These are phyloP conservation scores for Pogoniulus pusillus DNA, from an alignment of 2,797 vertebrate species.

Conservation along the genomic window DNA sequence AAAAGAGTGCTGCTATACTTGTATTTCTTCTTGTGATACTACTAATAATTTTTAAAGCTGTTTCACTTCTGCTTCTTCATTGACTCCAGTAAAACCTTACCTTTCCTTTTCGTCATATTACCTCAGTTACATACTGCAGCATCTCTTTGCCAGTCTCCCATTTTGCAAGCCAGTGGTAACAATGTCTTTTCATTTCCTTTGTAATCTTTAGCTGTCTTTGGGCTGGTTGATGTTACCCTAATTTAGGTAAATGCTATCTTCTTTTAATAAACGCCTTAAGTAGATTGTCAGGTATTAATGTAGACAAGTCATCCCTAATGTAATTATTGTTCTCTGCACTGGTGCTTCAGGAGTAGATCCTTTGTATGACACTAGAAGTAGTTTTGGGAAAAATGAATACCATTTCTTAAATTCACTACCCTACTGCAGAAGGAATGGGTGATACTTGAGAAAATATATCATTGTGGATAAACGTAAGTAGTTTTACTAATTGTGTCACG, in stretches of 20 bases:
- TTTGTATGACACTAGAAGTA: background rate
- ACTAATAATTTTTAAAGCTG: background rate
- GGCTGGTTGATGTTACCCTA: background rate
- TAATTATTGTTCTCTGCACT: background rate
- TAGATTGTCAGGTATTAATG: background rate
- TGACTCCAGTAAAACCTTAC: background rate
- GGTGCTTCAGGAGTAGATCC: background rate
- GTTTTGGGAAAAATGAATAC: background rate
- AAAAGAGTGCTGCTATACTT: background rate
- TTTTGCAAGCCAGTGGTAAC: background rate
- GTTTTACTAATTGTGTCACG: background rate
- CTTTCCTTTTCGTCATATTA: background rate
- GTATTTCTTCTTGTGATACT: background rate
- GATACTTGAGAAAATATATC: background rate
- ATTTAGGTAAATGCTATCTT: background rate
- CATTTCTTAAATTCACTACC: background rate
- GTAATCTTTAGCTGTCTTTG: background rate
- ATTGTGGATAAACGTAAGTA: background rate
- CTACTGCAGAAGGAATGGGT: background rate
- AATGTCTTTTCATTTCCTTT: background rate
- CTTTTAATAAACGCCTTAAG: constrained; percentile 13
- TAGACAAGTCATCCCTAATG: background rate
- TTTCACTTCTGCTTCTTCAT: background rate
- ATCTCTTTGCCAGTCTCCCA: background rate
- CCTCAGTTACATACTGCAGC: background rate